A percentile compares a stretch with the other conserved stretches of the same genome.
phyloP scores from a whole-genome alignment of 2,113 vertebrate genomes.

The Noctilio leporinus region DNA sequence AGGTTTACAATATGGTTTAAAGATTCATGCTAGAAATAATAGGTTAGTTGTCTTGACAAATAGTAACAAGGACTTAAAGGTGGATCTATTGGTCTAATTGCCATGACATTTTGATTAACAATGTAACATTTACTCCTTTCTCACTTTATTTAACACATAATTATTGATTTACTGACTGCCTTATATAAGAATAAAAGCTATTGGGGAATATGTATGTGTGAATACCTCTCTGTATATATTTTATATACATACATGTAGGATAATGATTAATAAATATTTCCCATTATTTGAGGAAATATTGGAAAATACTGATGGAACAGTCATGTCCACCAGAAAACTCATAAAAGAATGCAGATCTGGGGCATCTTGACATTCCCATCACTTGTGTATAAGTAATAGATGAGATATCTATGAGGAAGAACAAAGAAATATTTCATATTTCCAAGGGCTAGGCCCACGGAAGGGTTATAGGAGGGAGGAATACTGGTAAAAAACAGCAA shows the following conservation, averaged over 20 bases:
- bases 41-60: not conserved
- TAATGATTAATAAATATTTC: not conserved
- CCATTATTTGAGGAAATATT: not conserved
- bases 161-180: not conserved
- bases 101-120: not conserved
- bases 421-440: not conserved
- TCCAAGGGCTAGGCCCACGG: rapidly evolving
- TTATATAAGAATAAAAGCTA: not conserved
- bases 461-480: rapidly evolving
- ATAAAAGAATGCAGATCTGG: not conserved
- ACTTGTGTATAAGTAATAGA: not conserved
- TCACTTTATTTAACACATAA: not conserved
- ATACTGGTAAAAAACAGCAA: not conserved
- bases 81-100: not conserved
- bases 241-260: not conserved
- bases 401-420: not conserved
- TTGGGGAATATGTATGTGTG: not conserved
- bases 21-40: not conserved
- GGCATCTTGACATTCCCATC: not conserved
- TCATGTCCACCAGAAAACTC: not conserved
- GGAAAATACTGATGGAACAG: not conserved
- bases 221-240: not conserved
- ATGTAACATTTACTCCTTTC: not conserved
- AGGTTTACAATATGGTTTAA: not conserved
- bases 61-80: not conserved